These are phyloP conservation scores for Drosophila suzukii DNA, from an alignment of 1,140 invertebrate species.

Conservation along the genomic window DNA sequence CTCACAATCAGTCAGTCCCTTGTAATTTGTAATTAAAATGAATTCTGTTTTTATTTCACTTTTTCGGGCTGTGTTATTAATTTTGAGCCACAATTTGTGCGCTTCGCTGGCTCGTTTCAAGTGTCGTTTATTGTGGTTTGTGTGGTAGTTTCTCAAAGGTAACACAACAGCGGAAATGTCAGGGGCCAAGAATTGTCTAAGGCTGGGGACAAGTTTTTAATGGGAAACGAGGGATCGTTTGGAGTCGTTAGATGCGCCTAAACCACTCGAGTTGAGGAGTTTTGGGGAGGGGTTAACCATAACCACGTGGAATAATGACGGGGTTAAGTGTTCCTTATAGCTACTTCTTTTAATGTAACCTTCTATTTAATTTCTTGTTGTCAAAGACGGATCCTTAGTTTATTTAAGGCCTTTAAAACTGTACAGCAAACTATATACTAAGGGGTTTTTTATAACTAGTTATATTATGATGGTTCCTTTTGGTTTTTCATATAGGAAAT, in stretches of 20 bases:
- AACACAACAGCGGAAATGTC: conserved; percentile 57
- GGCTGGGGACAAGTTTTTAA: conserved; percentile 52
- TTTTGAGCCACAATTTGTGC: conserved; percentile 66
- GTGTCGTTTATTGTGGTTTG: conserved; percentile 50
- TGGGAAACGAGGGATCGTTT: conserved; percentile 27
- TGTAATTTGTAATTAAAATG: conserved; percentile 81
- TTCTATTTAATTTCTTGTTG: conserved; percentile 3
- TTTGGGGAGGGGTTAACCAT: conserved; percentile 14
- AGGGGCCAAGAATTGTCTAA: conserved; percentile 51
- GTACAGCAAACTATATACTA: neutral
- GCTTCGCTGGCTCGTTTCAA: conserved; percentile 62
- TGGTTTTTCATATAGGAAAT: too few species aligned
- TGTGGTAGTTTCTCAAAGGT: conserved; percentile 34
- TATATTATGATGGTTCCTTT: too few species aligned
- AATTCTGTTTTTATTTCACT: conserved; percentile 64
- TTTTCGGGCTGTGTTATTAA: conserved; percentile 60
- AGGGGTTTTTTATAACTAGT: neutral
- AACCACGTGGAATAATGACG: conserved; percentile 15
- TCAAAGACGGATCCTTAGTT: neutral
- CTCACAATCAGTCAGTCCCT: conserved; percentile 28
- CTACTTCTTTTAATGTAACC: conserved; percentile 13
- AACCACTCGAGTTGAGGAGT: conserved; percentile 12
- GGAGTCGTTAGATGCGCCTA: conserved; percentile 38
- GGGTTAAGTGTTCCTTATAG: conserved; percentile 13
- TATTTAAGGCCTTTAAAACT: neutral